A percentile compares a stretch with the other conserved stretches of the same genome.
Evolutionary conservation across 2,113 vertebrate species (phyloP).

Genomic region (Paedocypris sp.): DNA sequence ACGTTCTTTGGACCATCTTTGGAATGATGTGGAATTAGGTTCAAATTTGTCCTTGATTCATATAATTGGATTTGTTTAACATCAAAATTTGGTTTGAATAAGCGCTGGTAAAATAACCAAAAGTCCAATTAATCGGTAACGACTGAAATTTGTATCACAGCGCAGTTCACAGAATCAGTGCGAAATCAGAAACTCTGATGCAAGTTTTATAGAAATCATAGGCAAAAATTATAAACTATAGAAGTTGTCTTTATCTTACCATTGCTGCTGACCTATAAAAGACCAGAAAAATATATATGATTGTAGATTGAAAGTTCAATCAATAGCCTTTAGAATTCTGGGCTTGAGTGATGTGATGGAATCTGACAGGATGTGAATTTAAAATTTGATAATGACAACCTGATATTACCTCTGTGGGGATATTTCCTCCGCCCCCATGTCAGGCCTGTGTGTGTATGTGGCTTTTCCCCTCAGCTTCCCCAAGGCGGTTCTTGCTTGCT

Average conservation of each 20-base stretch:
- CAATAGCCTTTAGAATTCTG: conserved; percentile 53
- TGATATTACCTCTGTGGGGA: conserved; percentile 36
- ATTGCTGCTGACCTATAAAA: conserved; percentile 50
- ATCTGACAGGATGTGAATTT: conserved; percentile 45
- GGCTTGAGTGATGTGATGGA: conserved; percentile 46
- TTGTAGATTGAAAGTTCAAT: conserved; percentile 59
- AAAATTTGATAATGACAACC: conserved; percentile 52
- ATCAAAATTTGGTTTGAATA: too few relatives aligned
- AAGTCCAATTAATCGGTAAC: too few relatives aligned
- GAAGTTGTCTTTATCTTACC: conserved; percentile 58
- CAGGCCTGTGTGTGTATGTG: conserved; percentile 9
- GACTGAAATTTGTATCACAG: too few relatives aligned
- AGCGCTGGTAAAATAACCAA: too few relatives aligned
- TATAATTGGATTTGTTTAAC: too few relatives aligned
- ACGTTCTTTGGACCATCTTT: too few relatives aligned
- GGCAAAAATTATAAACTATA: conserved; percentile 52
- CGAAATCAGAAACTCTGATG: too few relatives aligned
- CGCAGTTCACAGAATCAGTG: too few relatives aligned
- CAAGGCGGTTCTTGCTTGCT: conserved; percentile 20
- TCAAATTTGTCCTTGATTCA: too few relatives aligned
- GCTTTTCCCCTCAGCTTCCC: conserved; percentile 16
- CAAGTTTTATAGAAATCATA: too few relatives aligned
- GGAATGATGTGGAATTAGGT: too few relatives aligned
- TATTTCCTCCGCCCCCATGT: too few relatives aligned
- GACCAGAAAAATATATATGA: conserved; percentile 58